Evolutionary conservation across 2,888 invertebrate species (phyloP), one percentile per base, ranked within the genome.

Genomic region (Dexiosoma caninum): DNA sequence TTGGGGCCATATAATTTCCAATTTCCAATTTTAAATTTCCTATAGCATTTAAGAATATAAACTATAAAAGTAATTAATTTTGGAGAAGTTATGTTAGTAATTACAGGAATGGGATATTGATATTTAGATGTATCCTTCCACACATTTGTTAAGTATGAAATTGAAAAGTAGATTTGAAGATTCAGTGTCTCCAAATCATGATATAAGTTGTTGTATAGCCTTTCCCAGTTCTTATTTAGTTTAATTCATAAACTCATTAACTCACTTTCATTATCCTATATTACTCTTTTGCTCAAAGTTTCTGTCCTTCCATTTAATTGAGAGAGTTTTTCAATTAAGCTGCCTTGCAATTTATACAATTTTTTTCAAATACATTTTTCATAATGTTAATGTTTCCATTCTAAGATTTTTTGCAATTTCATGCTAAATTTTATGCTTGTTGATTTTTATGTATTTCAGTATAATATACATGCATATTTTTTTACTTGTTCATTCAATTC

Each of bases 361-460:
- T 6, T 42, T 35, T 40, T 49, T 53, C 32, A 10, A 12, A 35
- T n/a, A 30, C 6, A 27, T 27, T 37, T 27, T 42, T 32, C 35
- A 46, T 75, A 10, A 51, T 49, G 37, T 75, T 23, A 62, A 75
- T 59, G 49, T 75, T 60, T 53, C 9, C 23, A 46, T 55, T 53
- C 23, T 49, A 16, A 23, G 59, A 30, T 72, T 49, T 78, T n/a
- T 71, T 72, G 44, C 76, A 76, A 82, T 82, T 82, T 82, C 81
- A 82, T 82, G 79, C 79, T 80, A 66, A 78, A 82, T 82, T 82
- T 82, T 78, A 82, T 79, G 80, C 76, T 71, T 67, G 60, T 80
- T 80, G 66, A 76, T 80, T 76, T 76, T 59, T 46, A 80, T 80
- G 76, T 80, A 75, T 75, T 30, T 64, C n/a, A n/a, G 23, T 35